A percentile compares a stretch with the other conserved stretches of the same genome.
Conservation (phyloP, 2,113 vertebrate genomes). For the Murina feae region DNA sequence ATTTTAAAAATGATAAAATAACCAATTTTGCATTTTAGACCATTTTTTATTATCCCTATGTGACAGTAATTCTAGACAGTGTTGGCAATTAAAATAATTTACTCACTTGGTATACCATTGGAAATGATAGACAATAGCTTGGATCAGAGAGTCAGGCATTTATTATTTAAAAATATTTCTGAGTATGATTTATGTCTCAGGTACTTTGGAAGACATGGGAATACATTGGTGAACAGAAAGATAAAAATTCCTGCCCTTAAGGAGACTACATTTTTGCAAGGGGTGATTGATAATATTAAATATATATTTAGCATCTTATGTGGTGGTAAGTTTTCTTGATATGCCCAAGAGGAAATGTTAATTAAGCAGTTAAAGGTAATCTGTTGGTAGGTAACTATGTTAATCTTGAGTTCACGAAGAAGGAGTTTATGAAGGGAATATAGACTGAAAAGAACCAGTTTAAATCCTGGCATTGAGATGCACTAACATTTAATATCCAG, state of each 20-base stretch:
- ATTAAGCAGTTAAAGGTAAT: neutral
- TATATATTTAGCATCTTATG: neutral
- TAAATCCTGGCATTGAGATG: neutral
- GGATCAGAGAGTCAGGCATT: neutral
- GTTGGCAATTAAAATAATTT: neutral
- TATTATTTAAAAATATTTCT: neutral
- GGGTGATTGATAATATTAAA: neutral
- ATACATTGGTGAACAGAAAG: neutral
- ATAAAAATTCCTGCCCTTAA: neutral
- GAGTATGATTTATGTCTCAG: neutral
- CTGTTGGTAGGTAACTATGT: neutral
- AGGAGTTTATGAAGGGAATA: neutral
- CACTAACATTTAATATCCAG: neutral
- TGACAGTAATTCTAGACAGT: neutral
- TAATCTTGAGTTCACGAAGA: neutral
- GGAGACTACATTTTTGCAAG: neutral
- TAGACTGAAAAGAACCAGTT: neutral
- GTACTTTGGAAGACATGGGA: neutral
- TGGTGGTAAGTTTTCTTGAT: neutral
- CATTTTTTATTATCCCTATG: neutral
- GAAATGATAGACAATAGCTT: neutral
- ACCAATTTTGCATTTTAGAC: neutral
- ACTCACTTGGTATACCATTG: neutral
- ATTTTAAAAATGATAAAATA: neutral
- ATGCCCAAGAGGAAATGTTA: neutral